Evolutionary conservation across 2,888 invertebrate genomes (phyloP), one percentile per base, ranked within the genome.

Genomic region (Acrocyrtus sp.): DNA sequence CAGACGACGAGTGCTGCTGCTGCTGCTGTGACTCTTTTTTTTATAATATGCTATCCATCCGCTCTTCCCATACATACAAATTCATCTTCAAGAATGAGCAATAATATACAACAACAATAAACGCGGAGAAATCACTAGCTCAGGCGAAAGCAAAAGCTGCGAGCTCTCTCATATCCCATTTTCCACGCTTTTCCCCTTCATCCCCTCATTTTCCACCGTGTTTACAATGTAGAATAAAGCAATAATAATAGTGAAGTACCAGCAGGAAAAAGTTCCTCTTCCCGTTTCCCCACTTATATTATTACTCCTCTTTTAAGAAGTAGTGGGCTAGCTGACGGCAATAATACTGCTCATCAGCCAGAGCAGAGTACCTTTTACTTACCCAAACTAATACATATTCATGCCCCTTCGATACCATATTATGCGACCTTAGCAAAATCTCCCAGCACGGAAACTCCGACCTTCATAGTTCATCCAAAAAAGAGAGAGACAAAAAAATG

Each of bases 1-100:
- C 66, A 57, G 51, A 66, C 60, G 60, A 72, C 72, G 72, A 66
- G 45, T 72, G 51, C 65, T 66, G 51, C 65, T 66, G 66, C 54
- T 72, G 51, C 65, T 66, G 51, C 65, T 66, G 66, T 48, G 60
- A 72, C 54, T 66, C 60, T 29, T 47, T 60, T n/a, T 53, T 63
- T 39, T 56, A 56, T 51, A 50, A 34, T 34, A 34, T 12, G 34
- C 12, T 34, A 34, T 34, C 34, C 34, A 34, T 34, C 34, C 34
- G 34, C 34, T 34, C 34, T 34, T 12, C 50, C 22, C 24, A 12
- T 21, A 19, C 34, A 34, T 34, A 34, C 34, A 34, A 5, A 34
- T 34, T 34, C 34, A 34, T 34, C 34, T 34, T 34, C 6, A 34
- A 34, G 34, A 34, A 34, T 34, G 34, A 34, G 34, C 34, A 34